Evolutionary conservation across 2,888 invertebrate species (phyloP).

Genomic region (Macrosiphum euphorbiae): DNA sequence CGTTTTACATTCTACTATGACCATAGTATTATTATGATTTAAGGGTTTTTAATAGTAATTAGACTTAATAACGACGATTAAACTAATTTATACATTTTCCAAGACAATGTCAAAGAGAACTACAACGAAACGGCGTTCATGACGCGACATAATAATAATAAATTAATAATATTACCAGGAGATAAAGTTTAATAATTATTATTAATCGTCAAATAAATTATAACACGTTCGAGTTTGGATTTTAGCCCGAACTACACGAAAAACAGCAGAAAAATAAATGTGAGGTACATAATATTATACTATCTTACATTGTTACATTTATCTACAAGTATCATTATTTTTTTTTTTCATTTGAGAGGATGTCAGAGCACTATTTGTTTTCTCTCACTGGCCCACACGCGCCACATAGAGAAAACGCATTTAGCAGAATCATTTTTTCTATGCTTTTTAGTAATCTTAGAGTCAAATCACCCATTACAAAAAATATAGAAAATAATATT

Average conservation of each 20-base stretch:
- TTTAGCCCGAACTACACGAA: background rate
- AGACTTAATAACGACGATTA: background rate
- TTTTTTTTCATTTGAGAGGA: background rate
- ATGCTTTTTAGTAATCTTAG: no score
- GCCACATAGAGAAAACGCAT: no score
- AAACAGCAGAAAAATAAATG: background rate
- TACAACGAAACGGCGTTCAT: background rate
- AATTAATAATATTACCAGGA: background rate
- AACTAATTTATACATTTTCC: background rate
- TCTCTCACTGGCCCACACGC: no score
- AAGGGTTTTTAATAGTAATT: background rate
- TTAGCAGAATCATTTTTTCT: no score
- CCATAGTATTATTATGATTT: background rate
- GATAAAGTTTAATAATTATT: background rate
- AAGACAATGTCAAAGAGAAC: background rate
- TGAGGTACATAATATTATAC: background rate
- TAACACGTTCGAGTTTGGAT: background rate
- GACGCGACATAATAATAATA: background rate
- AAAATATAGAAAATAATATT: no score
- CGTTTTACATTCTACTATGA: background rate
- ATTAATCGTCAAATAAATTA: background rate
- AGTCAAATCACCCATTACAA: no score
- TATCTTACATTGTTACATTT: background rate
- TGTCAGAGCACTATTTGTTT: no score
- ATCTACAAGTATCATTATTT: background rate